These are phyloP conservation scores for Cosmopolites sordidus DNA, from an alignment of 2,888 invertebrate genomes.

Conservation along the genomic window DNA sequence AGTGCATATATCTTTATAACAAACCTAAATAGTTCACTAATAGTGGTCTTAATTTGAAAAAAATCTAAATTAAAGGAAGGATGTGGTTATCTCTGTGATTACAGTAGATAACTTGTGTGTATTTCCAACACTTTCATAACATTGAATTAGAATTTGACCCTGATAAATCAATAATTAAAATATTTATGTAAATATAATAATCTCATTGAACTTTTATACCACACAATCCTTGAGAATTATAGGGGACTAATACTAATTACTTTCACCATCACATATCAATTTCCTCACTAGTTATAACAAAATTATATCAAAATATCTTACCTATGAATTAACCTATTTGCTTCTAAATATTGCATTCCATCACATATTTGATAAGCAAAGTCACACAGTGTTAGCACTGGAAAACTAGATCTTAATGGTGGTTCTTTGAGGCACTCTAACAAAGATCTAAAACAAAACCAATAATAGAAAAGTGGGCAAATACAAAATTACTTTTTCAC, in stretches of 20 bases:
- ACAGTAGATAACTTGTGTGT: neutral
- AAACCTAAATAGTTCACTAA: no score
- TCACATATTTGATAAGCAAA: constrained; percentile 95
- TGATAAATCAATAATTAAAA: neutral
- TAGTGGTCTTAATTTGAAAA: no score
- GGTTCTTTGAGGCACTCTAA: constrained; percentile 95
- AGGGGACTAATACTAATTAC: neutral
- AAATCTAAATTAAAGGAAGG: neutral
- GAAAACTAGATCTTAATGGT: constrained; percentile 83
- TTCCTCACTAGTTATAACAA: constrained; percentile 2
- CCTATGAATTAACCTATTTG: constrained; percentile 92
- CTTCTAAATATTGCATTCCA: constrained; percentile 97
- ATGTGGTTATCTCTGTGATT: neutral
- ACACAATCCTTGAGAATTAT: constrained; percentile 9
- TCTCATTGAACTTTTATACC: constrained; percentile 1
- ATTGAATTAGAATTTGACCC: neutral
- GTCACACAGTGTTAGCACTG: constrained; percentile 87
- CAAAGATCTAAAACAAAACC: constrained; percentile 68
- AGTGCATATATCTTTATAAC: no score
- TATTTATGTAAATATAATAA: neutral
- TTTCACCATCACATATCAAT: neutral
- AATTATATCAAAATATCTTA: constrained; percentile 38
- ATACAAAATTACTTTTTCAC: neutral
- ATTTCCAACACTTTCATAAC: neutral
- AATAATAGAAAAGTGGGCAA: neutral